Base-by-base conservation (phyloP, 2,888 invertebrate species). In the Sinotaia quadrata region DNA sequence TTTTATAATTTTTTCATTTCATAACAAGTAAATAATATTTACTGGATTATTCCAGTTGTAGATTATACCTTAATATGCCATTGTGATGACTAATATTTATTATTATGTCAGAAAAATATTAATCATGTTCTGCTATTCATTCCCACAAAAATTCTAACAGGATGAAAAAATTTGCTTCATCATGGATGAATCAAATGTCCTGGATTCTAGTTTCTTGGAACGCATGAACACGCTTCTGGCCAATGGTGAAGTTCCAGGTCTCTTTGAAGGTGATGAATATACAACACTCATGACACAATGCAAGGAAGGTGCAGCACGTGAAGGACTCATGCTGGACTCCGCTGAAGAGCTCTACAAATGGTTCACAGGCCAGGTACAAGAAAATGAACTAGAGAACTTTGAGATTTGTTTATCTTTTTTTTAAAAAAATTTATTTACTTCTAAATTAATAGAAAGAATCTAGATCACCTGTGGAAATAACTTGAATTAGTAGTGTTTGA, bases 91-190 rank as follows among this genome's bases (percentile, higher is more conserved):
- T 18, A 51, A 18, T 41, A 41, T 15, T 18, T 18, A 41, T 41
- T 41, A 18, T 41, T 41, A 15, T 41, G 12, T n/a, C n/a, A n/a
- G n/a, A n/a, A n/a, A n/a, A n/a, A n/a, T n/a, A n/a, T n/a, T n/a
- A n/a, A n/a, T n/a, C n/a, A 31, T 12, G 24, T n/a, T 56, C n/a
- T 8, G 29, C 56, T 31, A n/a, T 27, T 56, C 10, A 5, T n/a
- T n/a, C n/a, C n/a, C n/a, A n/a, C n/a, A n/a, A n/a, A n/a, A 29
- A 29, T 59, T 29, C 12, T 62, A 95, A 84, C 94, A 97, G 88
- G 97, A 97, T 87, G 99, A 99, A 88, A 99, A 99, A 89, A 97
- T 99, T 72, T 96, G 97, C 58, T 99, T 99, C 87, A 99, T 99
- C 83, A 91, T 99, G 87, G 99, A 99, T 88, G 99, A 99, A 89